These are phyloP conservation scores for Nipponacmea schrenckii DNA, from an alignment of 2,888 invertebrate genomes.

Conservation along the genomic window DNA sequence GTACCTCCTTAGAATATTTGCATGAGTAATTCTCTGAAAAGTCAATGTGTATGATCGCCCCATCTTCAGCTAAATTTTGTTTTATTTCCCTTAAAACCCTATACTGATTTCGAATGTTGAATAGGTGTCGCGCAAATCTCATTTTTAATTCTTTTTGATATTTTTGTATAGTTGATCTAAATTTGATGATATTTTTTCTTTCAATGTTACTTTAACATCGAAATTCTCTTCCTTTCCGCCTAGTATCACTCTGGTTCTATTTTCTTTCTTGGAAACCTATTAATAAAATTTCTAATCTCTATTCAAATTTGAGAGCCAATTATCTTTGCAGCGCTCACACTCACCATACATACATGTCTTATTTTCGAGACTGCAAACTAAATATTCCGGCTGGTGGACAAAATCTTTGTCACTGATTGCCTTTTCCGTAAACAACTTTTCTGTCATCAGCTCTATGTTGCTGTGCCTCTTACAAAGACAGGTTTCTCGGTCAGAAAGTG, in stretches of 20 bases:
- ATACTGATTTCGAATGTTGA: constrained; percentile 22
- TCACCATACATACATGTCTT: too few species aligned
- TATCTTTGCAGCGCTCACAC: constrained; percentile 11
- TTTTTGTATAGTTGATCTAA: constrained; percentile 7
- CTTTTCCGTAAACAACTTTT: too few species aligned
- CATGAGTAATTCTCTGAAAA: constrained; percentile 23
- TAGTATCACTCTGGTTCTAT: constrained; percentile 11
- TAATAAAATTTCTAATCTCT: constrained; percentile 9
- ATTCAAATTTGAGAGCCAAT: background rate
- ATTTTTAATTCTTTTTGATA: constrained; percentile 9
- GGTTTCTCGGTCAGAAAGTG: too few species aligned
- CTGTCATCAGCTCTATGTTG: too few species aligned
- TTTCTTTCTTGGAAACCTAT: constrained; percentile 8
- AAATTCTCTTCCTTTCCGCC: constrained; percentile 2
- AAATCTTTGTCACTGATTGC: too few species aligned
- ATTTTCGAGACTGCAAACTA: too few species aligned
- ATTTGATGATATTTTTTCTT: constrained; percentile 11
- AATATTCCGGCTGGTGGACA: too few species aligned
- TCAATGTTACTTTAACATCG: constrained; percentile 10
- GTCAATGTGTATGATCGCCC: constrained; percentile 22
- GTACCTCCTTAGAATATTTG: constrained; percentile 19
- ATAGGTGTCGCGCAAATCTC: constrained; percentile 15
- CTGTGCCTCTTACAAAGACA: too few species aligned
- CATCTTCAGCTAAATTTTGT: constrained; percentile 12
- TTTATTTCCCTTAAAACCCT: background rate